Conservation (phyloP, 2,797 vertebrate species). For the Triplophysa bombifrons region DNA sequence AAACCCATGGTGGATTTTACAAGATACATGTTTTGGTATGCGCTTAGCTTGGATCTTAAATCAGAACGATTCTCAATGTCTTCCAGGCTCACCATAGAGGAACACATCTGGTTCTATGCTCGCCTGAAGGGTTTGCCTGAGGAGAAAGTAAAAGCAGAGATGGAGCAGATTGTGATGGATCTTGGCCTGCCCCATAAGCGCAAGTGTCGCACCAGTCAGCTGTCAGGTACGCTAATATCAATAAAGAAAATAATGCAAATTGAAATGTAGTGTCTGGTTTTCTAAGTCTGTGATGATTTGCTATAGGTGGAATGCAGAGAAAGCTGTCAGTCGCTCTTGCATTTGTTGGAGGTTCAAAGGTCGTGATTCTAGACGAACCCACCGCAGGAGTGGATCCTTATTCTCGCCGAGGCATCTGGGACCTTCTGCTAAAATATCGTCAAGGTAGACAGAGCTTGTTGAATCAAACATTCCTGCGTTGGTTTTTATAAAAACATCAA, state of each 20-base stretch:
- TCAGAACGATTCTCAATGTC: neutral
- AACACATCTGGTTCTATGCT: slow-evolving; percentile 98
- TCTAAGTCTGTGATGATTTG: neutral
- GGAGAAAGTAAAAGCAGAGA: slow-evolving; percentile 89
- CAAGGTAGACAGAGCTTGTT: slow-evolving; percentile 76
- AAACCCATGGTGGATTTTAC: neutral
- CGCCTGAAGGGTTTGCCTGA: slow-evolving; percentile 90
- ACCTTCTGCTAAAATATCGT: slow-evolving; percentile 93
- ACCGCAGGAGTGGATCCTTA: slow-evolving; percentile 98
- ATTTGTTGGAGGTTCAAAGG: slow-evolving; percentile 96
- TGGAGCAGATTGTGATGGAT: slow-evolving; percentile 93
- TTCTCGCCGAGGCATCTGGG: slow-evolving; percentile 97
- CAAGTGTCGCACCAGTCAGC: slow-evolving; percentile 84
- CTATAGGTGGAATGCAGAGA: slow-evolving; percentile 94
- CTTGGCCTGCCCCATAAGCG: slow-evolving; percentile 93
- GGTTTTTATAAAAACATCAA: neutral
- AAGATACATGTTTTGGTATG: neutral
- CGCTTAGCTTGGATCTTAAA: neutral
- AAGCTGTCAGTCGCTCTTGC: slow-evolving; percentile 96
- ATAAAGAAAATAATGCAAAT: neutral
- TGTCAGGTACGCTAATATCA: slow-evolving; percentile 82
- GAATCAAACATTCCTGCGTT: neutral
- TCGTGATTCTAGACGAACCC: slow-evolving; percentile 97
- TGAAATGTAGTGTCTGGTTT: neutral
- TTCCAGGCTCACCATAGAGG: slow-evolving; percentile 93